Conservation (phyloP, 2,113 vertebrate species). For the Dicrurus megarhynchus region DNA sequence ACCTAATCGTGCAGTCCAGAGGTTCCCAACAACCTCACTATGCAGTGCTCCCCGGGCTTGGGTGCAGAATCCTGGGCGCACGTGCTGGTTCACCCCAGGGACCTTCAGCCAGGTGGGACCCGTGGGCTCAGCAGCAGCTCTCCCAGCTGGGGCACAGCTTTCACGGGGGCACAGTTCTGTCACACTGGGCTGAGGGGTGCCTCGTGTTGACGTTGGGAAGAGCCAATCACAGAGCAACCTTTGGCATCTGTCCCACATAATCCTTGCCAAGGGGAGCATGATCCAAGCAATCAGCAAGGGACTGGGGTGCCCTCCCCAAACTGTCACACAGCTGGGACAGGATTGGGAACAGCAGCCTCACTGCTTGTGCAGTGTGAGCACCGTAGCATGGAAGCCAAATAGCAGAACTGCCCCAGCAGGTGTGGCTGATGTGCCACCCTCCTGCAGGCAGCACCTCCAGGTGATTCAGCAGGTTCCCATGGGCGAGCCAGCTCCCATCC, state of each 20-base stretch:
- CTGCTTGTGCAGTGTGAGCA: neutral
- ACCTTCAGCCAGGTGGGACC: neutral
- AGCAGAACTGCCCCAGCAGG: neutral
- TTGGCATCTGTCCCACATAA: accelerated
- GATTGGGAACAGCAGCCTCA: neutral
- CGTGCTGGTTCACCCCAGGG: accelerated
- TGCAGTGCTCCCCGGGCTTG: accelerated
- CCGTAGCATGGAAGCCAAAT: accelerated
- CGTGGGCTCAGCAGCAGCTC: neutral
- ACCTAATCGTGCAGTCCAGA: neutral
- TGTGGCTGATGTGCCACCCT: neutral
- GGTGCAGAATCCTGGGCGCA: neutral
- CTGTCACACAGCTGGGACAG: neutral
- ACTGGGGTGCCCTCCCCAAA: neutral
- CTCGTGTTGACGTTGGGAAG: neutral
- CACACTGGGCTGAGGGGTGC: accelerated
- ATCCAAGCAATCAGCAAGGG: neutral
- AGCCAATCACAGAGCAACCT: neutral
- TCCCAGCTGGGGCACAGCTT: neutral
- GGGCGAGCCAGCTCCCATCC: neutral
- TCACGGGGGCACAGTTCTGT: neutral
- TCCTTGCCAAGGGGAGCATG: accelerated
- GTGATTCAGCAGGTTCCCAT: neutral
- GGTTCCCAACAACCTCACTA: neutral
- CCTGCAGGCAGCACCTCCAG: neutral